Base-by-base conservation (phyloP, 2,888 invertebrate species). In the Punctoribates punctum region DNA sequence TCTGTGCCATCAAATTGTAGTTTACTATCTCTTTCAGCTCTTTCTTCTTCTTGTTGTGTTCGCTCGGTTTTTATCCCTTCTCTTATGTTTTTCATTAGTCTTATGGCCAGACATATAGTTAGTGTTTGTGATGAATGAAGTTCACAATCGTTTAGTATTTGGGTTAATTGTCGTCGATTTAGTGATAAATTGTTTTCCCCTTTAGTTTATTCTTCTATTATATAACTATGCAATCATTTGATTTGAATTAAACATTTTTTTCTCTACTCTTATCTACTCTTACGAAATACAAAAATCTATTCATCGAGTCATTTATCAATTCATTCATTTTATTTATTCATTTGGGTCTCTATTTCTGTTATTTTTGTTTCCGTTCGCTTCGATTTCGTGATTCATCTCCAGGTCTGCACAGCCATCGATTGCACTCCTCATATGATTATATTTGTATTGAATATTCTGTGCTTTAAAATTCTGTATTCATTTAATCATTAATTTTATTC, bases 91-190 rank as follows among this genome's bases (percentile, higher is more conserved):
- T 51, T 51, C 20, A 51, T 51, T 51, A 51, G n/a, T 20, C 13
- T 23, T 5, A 1, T 25, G 1, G 13, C 20, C 23, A 57, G 25
- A 57, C 57, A 6, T 23, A 51, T 57, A 57, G 57, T 57, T 57
- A 57, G 25, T 20, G n/a, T 11, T 23, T 25, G 57, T 23, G 25
- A 23, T 57, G 57, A 57, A 57, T 57, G 25, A 57, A 57, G 57
- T 57, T 57, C 25, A 57, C 20, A 57, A 57, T 57, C 57, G 57
- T 57, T 57, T 57, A 57, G 23, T 9, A 57, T 23, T 57, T 57
- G 57, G 57, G 57, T 57, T 57, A 57, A 57, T 57, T 57, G 57
- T 57, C 25, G 57, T 57, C 57, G 57, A 57, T 57, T 57, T 57
- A 57, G 57, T 57, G 57, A 57, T 57, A 57, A 57, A 57, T 57